These are phyloP conservation scores for Lapara coniferarum DNA, from an alignment of 2,888 invertebrate species.

Conservation along the genomic window DNA sequence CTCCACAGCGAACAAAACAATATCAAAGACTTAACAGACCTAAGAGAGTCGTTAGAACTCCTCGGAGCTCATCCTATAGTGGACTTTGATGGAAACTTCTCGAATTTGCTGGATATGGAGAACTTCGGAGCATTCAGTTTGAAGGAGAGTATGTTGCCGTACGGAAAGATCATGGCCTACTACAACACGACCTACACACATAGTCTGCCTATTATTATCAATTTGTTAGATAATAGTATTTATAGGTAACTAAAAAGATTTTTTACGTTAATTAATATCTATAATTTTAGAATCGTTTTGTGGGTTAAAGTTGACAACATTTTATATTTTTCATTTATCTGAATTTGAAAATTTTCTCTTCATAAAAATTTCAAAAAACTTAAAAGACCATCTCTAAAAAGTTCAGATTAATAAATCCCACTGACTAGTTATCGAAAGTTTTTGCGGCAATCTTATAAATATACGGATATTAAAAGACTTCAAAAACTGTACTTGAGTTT, in stretches of 20 bases:
- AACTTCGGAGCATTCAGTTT: slow-evolving; percentile 88
- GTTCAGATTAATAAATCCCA: too few relatives aligned
- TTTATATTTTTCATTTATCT: too few relatives aligned
- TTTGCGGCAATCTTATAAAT: too few relatives aligned
- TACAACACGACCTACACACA: slow-evolving; percentile 93
- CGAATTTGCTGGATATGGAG: slow-evolving; percentile 84
- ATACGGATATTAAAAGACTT: neutral
- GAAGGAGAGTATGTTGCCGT: slow-evolving; percentile 78
- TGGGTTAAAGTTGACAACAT: too few relatives aligned
- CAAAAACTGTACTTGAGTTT: neutral
- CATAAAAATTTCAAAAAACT: too few relatives aligned
- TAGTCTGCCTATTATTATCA: slow-evolving; percentile 89
- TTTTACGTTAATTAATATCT: too few relatives aligned
- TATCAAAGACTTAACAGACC: slow-evolving; percentile 61
- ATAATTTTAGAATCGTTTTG: too few relatives aligned
- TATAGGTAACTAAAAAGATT: slow-evolving; percentile 80
- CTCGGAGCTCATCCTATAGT: slow-evolving; percentile 71
- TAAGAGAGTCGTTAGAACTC: slow-evolving; percentile 65
- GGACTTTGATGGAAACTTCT: slow-evolving; percentile 87
- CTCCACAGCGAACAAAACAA: slow-evolving; percentile 83
- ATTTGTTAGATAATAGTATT: slow-evolving; percentile 88
- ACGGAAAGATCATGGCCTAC: slow-evolving; percentile 84
- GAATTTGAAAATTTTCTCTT: too few relatives aligned
- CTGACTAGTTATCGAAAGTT: too few relatives aligned
- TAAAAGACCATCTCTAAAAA: too few relatives aligned